Conservation (phyloP, 23 tunicate species). For the Halocynthia roretzi region DNA sequence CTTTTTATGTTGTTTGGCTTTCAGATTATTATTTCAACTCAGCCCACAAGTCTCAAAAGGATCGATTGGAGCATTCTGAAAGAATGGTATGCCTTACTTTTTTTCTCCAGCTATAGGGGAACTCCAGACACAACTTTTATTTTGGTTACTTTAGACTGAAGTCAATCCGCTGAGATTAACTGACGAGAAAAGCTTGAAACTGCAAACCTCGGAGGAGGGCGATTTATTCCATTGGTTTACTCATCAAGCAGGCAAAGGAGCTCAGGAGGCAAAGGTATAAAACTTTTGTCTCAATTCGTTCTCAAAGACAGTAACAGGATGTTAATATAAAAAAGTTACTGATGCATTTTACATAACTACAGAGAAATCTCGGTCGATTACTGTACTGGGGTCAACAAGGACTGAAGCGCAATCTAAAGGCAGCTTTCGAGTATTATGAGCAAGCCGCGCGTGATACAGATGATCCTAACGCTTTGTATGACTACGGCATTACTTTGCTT, state of each 20-base stretch:
- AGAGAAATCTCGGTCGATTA: slow-evolving; percentile 76
- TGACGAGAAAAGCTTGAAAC: slow-evolving; percentile 69
- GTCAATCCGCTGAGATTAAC: slow-evolving; percentile 69
- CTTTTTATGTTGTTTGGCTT: slow-evolving; percentile 15
- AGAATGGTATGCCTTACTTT: slow-evolving; percentile 28
- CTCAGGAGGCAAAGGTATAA: slow-evolving; percentile 57
- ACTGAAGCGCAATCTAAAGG: slow-evolving; percentile 68
- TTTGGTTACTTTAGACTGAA: slow-evolving; percentile 25
- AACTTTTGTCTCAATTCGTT: not conserved
- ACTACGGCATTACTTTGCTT: slow-evolving; percentile 64
- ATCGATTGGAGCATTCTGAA: slow-evolving; percentile 52
- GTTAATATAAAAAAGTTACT: no score
- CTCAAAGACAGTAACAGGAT: no score
- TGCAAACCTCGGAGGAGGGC: slow-evolving; percentile 61
- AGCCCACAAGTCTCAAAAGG: slow-evolving; percentile 79
- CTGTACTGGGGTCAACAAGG: slow-evolving; percentile 96
- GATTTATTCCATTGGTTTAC: slow-evolving; percentile 84
- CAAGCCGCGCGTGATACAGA: slow-evolving; percentile 68
- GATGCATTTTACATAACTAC: no score
- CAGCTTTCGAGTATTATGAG: slow-evolving; percentile 81
- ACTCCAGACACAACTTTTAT: not conserved
- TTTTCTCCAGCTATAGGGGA: not conserved
- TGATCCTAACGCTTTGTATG: slow-evolving; percentile 84
- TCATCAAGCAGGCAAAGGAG: slow-evolving; percentile 86
- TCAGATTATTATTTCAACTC: slow-evolving; percentile 72